phyloP scores from a whole-genome alignment of 37 sponge, comb jelly and placozoan species.

The Aphrocallistes beatrix region DNA sequence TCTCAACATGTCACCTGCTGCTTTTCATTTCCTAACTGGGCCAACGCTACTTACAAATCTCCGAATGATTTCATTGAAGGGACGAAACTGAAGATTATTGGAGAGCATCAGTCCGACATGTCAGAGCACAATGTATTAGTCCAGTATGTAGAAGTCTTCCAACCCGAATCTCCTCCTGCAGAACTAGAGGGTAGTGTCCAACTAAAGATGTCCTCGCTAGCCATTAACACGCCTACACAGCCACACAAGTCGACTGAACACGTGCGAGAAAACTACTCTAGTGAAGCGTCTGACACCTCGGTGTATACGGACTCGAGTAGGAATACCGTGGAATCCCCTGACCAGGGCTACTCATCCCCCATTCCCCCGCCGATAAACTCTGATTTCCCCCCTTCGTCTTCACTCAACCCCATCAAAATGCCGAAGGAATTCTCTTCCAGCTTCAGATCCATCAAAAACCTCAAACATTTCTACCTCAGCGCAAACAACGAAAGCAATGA shows the following conservation, averaged over 20 bases:
- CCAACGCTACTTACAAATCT: not conserved
- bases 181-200: too few relatives aligned
- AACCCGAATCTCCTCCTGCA: too few relatives aligned
- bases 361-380: not conserved
- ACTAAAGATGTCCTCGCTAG: not conserved
- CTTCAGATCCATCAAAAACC: not conserved
- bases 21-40: not conserved
- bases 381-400: not conserved
- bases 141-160: too few relatives aligned
- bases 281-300: not conserved
- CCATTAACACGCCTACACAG: not conserved
- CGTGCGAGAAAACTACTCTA: not conserved
- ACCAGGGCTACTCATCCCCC: conserved; percentile 3
- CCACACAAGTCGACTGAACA: not conserved
- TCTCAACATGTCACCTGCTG: not conserved
- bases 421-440: not conserved
- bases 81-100: not conserved
- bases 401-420: not conserved
- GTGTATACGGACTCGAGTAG: not conserved
- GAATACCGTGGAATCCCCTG: not conserved
- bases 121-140: too few relatives aligned
- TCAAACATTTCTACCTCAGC: not conserved
- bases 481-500: not conserved
- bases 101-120: too few relatives aligned
- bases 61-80: not conserved